Conservation (phyloP, 2,113 vertebrate genomes). For the Cyanoramphus novaezelandiae region DNA sequence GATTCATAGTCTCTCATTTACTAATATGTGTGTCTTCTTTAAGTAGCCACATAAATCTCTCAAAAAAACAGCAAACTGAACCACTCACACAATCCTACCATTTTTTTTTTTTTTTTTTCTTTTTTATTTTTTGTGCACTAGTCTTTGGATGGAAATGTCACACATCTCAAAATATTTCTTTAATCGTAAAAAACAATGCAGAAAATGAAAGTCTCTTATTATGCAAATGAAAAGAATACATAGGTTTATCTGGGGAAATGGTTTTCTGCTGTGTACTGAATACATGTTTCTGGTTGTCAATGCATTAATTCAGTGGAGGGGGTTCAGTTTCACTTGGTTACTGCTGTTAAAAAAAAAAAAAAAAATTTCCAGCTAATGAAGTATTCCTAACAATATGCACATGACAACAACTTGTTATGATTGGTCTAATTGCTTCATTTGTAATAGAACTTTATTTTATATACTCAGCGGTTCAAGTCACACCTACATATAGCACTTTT, state of each 20-base stretch:
- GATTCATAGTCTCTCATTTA: not conserved
- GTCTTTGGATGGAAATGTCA: not conserved
- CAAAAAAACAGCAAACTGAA: not conserved
- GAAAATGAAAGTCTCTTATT: not conserved
- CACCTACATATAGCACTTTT: not conserved
- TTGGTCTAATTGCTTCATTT: not conserved
- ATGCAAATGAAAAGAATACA: not conserved
- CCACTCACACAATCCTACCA: not conserved
- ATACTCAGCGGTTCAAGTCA: not conserved
- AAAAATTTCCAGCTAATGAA: not conserved
- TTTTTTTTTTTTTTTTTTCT: no score
- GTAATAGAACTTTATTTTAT: not conserved
- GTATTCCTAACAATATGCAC: not conserved
- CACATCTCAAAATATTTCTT: not conserved
- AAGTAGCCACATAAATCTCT: not conserved
- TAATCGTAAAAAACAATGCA: not conserved
- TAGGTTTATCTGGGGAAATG: not conserved
- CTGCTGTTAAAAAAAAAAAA: not conserved
- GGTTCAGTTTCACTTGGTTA: not conserved
- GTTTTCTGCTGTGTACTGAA: not conserved
- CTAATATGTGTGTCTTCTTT: not conserved
- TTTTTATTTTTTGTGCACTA: not conserved
- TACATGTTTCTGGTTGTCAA: not conserved
- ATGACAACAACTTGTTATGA: not conserved
- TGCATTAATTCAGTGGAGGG: not conserved